These are phyloP conservation scores for Corbicula japonica DNA, from an alignment of 2,888 invertebrate species.

Conservation along the genomic window DNA sequence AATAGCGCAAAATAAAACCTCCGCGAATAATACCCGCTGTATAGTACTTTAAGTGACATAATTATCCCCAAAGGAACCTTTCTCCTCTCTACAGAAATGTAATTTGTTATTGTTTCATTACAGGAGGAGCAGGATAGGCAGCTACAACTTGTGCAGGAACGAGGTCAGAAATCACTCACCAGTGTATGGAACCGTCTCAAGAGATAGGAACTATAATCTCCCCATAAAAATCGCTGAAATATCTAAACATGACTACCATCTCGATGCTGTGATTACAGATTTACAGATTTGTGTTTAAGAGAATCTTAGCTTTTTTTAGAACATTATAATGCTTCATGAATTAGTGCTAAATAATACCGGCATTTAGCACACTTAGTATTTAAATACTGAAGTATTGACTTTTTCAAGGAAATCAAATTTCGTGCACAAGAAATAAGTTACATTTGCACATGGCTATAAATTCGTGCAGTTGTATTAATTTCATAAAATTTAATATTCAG, in stretches of 20 bases:
- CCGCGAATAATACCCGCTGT: not conserved
- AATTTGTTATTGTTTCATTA: conserved; percentile 5
- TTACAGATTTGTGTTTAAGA: not conserved
- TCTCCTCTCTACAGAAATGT: not conserved
- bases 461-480: too few relatives aligned
- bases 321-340: not conserved
- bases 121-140: conserved; percentile 49
- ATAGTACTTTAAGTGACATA: not conserved
- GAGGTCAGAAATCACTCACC: not conserved
- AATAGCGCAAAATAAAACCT: not conserved
- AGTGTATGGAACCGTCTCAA: conserved; percentile 15
- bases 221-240: conserved; percentile 3
- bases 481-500: too few relatives aligned
- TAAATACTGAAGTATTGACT: not conserved
- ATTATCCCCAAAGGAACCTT: not conserved
- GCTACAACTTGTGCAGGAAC: conserved; percentile 4
- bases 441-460: too few relatives aligned
- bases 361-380: not conserved
- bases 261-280: not conserved
- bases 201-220: too few relatives aligned
- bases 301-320: not conserved
- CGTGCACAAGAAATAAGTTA: too few relatives aligned
- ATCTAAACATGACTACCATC: not conserved
- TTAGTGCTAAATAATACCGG: too few relatives aligned
- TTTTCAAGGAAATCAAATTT: too few relatives aligned